Conservation (phyloP, 2,113 vertebrate genomes). For the Girardinichthys multiradiatus region DNA sequence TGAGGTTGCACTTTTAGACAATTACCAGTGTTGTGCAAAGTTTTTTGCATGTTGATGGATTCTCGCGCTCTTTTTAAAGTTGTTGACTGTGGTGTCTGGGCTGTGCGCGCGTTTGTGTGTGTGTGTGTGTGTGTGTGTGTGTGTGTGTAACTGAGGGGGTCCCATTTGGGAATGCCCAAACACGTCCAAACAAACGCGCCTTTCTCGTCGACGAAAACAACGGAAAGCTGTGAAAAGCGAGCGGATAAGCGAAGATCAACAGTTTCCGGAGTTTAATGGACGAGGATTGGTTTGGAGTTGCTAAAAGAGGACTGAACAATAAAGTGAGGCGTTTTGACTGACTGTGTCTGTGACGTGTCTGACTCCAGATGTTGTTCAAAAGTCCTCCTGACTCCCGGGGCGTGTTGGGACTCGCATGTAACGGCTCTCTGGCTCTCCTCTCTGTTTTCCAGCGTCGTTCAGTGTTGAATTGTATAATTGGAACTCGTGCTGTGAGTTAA, state of each 20-base stretch:
- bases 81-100: constrained; percentile 23
- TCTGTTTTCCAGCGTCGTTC: background rate
- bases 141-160: constrained; percentile 41
- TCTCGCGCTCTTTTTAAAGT: constrained; percentile 72
- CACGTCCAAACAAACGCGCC: constrained; percentile 62
- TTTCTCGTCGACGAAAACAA: constrained; percentile 59
- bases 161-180: constrained; percentile 48
- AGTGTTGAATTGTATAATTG: constrained; percentile 25
- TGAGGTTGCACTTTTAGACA: background rate
- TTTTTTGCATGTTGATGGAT: constrained; percentile 12
- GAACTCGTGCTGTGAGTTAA: background rate
- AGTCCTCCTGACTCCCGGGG: constrained; percentile 10
- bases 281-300: background rate
- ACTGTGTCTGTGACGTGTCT: constrained; percentile 2
- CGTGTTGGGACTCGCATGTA: constrained; percentile 55
- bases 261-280: background rate
- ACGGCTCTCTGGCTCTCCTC: background rate
- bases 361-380: constrained; percentile 35
- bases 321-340: background rate
- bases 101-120: constrained; percentile 8
- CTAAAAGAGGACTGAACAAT: background rate
- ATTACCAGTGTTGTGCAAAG: background rate
- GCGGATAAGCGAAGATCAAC: background rate
- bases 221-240: background rate
- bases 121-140: constrained; percentile 5